Conservation (phyloP, 1,140 invertebrate species). For the Lerema accius region DNA sequence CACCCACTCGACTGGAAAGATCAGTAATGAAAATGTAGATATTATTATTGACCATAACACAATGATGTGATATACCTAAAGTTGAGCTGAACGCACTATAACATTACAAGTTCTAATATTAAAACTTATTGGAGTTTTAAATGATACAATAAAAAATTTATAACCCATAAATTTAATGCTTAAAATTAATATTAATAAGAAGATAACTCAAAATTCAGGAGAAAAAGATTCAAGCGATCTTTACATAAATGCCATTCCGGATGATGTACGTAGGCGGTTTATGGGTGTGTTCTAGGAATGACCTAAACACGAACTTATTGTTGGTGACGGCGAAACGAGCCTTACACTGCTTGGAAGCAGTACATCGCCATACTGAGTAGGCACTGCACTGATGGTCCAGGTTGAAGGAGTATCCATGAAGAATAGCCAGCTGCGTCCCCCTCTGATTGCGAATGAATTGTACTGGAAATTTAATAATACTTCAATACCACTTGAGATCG, state of each 20-base stretch:
- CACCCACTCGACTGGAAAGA: slow-evolving; percentile 35
- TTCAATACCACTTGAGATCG: too few species aligned
- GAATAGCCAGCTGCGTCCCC: slow-evolving; percentile 33
- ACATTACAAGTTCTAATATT: too few species aligned
- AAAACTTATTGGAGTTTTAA: too few species aligned
- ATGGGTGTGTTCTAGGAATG: slow-evolving; percentile 15
- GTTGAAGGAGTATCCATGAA: slow-evolving; percentile 46
- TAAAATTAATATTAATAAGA: too few species aligned
- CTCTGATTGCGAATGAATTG: neutral
- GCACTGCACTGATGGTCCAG: slow-evolving; percentile 9
- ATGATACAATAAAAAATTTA: too few species aligned
- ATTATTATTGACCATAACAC: too few species aligned
- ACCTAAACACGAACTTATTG: neutral
- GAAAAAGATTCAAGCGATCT: too few species aligned
- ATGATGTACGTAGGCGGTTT: slow-evolving; percentile 23
- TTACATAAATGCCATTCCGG: slow-evolving; percentile 14
- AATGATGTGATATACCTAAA: too few species aligned
- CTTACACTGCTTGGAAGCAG: slow-evolving; percentile 29
- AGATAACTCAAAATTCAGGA: too few species aligned
- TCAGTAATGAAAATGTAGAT: too few species aligned
- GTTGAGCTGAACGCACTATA: too few species aligned
- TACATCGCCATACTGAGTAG: slow-evolving; percentile 34
- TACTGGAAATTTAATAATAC: slow-evolving; percentile 16
- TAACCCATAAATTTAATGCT: too few species aligned
- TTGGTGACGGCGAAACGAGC: slow-evolving; percentile 29